Evolutionary conservation across 1,140 invertebrate genomes (phyloP).

Genomic region (Lutraria rhynchaena): DNA sequence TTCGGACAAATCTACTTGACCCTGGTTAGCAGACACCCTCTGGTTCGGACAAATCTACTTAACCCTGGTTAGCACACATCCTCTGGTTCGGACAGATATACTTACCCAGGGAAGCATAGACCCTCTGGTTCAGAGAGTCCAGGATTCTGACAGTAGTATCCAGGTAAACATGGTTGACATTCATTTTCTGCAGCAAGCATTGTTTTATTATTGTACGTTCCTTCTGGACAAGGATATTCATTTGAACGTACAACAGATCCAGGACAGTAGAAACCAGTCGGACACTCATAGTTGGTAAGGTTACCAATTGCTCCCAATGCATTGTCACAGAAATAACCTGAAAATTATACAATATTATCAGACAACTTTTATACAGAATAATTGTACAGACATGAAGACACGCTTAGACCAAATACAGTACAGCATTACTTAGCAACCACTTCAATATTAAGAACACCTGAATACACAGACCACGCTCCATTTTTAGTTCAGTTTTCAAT

Average conservation of each 20-base stretch:
- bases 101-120: slow-evolving; percentile 76
- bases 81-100: not conserved
- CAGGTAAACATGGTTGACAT: slow-evolving; percentile 75
- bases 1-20: slow-evolving; percentile 69
- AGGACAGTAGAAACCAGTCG: slow-evolving; percentile 77
- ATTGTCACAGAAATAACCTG: slow-evolving; percentile 80
- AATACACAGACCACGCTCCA: no score
- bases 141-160: slow-evolving; percentile 74
- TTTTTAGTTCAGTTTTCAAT: no score
- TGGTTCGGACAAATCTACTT: no score
- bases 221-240: slow-evolving; percentile 75
- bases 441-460: no score
- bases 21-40: no score
- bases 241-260: slow-evolving; percentile 65
- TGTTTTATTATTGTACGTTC: slow-evolving; percentile 78
- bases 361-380: no score
- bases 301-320: slow-evolving; percentile 67
- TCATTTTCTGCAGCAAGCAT: slow-evolving; percentile 58
- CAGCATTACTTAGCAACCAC: no score
- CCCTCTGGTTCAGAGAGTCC: slow-evolving; percentile 77
- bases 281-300: slow-evolving; percentile 72
- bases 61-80: no score
- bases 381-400: no score
- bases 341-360: no score
- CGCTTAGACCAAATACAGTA: no score